Base-by-base conservation (phyloP, 2,888 invertebrate species). In the Trachelus troglodyta region DNA sequence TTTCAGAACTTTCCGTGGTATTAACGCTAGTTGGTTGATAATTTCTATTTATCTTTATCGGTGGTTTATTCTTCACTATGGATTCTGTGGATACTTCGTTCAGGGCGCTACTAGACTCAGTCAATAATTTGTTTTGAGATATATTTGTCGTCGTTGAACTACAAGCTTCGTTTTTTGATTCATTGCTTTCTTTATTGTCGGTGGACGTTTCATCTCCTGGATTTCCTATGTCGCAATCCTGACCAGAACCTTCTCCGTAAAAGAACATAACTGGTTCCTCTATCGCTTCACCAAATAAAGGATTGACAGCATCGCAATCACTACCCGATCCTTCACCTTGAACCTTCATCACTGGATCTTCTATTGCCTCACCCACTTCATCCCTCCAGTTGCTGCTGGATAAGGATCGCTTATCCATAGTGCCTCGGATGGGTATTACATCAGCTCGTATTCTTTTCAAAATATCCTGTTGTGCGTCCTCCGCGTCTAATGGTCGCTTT, bases 211-310 rank as follows among this genome's bases (percentile, higher is more conserved):
- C 87, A 73, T 91, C 90, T 1, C 87, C 89, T 6, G 93, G 94
- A 91, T 96, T 97, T 1, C 96, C 97, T 6, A 96, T 95, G 79
- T 95, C 93, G 89, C 96, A 96, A 37, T 95, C 95, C 33, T 90
- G 92, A 6, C 97, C 97, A 84, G 91, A 93, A 69, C 97, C 97
- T 86, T 94, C 94, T 0, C 96, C 96, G 84, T 92, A 93, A 87
- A 97, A 93, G 90, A 93, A 94, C 92, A 95, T 93, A 0, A 95
- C 92, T 1, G 94, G 94, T 91, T 97, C 97, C 87, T 94, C 95
- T 77, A 97, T 95, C 83, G 93, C 94, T 87, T 96, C 96, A 35
- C 96, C 94, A 75, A 96, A 87, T 33, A 85, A 84, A 6, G 88
- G 88, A 85, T 90, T 90, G 0, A 86, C 92, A 79, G 93, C 93